A percentile compares a stretch with the other conserved stretches of the same genome.
Evolutionary conservation across 1,140 invertebrate genomes (phyloP).

Genomic region (Solenopsis invicta): DNA sequence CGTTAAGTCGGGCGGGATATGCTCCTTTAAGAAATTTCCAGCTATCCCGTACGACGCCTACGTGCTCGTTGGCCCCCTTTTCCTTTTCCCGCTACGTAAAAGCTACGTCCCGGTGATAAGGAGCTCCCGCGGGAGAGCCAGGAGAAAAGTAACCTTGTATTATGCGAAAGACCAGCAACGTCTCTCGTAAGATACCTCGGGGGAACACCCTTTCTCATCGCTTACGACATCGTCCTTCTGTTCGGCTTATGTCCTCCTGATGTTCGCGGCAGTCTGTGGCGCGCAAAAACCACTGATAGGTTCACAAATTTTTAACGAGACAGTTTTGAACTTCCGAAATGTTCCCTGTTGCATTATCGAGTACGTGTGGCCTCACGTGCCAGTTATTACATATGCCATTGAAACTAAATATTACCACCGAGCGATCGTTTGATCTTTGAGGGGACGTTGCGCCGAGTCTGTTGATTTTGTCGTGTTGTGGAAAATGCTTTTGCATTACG

Average conservation of each 20-base stretch:
- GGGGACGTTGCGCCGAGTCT: background rate
- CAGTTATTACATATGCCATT: conserved; percentile 1
- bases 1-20: conserved; percentile 11
- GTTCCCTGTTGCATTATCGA: conserved; percentile 25
- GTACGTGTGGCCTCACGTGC: background rate
- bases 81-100: conserved; percentile 39
- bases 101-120: conserved; percentile 68
- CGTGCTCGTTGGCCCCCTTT: conserved; percentile 45
- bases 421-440: conserved; percentile 20
- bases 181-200: conserved; percentile 48
- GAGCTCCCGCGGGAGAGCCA: conserved; percentile 41
- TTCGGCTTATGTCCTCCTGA: conserved; percentile 39
- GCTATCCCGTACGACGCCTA: conserved; percentile 28
- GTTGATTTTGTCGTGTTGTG: conserved; percentile 13
- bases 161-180: conserved; percentile 68
- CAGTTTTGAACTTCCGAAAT: conserved; percentile 8
- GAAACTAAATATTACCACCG: background rate
- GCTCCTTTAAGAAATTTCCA: conserved; percentile 43
- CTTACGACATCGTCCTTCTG: conserved; percentile 61
- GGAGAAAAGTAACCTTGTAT: conserved; percentile 63
- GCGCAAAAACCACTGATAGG: conserved; percentile 21
- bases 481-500: background rate
- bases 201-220: conserved; percentile 49
- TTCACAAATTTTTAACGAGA: conserved; percentile 40
- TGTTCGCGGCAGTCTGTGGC: background rate